Percentiles rank a stretch among this genome's conserved stretches.
These are phyloP conservation scores for Heterocephalus glaber DNA, from an alignment of 2,113 vertebrate genomes.

Conservation along the genomic window DNA sequence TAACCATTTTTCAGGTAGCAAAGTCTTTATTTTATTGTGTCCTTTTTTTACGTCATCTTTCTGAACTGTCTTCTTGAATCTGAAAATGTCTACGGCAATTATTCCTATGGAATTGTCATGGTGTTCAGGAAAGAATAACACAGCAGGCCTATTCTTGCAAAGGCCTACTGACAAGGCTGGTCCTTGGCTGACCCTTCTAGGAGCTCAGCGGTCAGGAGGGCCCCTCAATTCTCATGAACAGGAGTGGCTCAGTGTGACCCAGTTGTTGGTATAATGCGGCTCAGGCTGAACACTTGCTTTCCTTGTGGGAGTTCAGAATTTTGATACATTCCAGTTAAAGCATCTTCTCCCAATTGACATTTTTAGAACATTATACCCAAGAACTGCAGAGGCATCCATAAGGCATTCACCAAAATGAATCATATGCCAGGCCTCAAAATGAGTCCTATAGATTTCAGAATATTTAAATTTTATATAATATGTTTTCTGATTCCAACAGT, in stretches of 20 bases:
- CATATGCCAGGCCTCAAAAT: no score
- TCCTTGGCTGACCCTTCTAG: not conserved
- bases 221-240: not conserved
- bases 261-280: not conserved
- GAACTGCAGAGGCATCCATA: no score
- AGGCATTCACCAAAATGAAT: no score
- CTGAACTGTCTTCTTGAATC: conserved; percentile 35
- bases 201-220: not conserved
- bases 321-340: not conserved
- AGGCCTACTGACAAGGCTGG: not conserved
- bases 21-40: not conserved
- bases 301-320: conserved; percentile 19
- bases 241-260: not conserved
- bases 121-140: not conserved
- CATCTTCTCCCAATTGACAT: no score
- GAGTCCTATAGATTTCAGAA: no score
- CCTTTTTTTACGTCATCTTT: not conserved
- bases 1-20: not conserved
- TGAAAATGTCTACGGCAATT: conserved; percentile 11
- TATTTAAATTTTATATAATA: no score
- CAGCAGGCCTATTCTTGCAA: not conserved
- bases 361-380: no score
- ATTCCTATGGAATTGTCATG: not conserved
- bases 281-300: conserved; percentile 1
- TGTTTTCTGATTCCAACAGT: no score